Percentiles rank a stretch among this genome's conserved stretches.
Conservation (phyloP, 2,888 invertebrate genomes). For the Myopa tessellatipennis region DNA sequence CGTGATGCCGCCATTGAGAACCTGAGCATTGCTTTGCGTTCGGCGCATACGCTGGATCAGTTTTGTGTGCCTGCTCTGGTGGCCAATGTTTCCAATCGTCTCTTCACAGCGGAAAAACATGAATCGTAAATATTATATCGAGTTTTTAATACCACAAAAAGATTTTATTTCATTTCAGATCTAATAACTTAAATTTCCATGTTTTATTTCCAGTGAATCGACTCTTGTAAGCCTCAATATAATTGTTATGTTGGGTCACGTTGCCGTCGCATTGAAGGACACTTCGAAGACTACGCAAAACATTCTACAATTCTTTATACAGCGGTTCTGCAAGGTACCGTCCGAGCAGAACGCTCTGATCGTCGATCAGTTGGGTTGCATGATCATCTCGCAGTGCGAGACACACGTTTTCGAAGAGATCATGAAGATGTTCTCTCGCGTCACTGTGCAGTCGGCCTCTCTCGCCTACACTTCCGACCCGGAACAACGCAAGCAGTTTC, state of each 20-base stretch:
- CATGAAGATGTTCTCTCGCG: constrained; percentile 97
- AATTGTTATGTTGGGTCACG: constrained; percentile 96
- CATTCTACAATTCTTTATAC: constrained; percentile 96
- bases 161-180: too few relatives aligned
- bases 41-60: constrained; percentile 88
- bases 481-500: constrained; percentile 72
- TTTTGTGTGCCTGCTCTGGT: constrained; percentile 96
- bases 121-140: constrained; percentile 73
- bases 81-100: constrained; percentile 93
- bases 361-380: constrained; percentile 96
- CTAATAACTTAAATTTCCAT: too few relatives aligned
- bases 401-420: constrained; percentile 90
- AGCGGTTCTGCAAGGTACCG: constrained; percentile 92
- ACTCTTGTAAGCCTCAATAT: constrained; percentile 95
- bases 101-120: constrained; percentile 92
- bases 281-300: constrained; percentile 95
- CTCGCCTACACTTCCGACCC: constrained; percentile 76
- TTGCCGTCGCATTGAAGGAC: constrained; percentile 93
- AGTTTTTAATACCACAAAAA: not conserved
- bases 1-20: constrained; percentile 96
- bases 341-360: constrained; percentile 93
- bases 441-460: constrained; percentile 91
- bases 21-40: constrained; percentile 90
- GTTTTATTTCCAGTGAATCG: constrained; percentile 76
- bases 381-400: constrained; percentile 94